Base-by-base conservation (phyloP, 2,797 vertebrate genomes). In the Cossypha niveicapilla region DNA sequence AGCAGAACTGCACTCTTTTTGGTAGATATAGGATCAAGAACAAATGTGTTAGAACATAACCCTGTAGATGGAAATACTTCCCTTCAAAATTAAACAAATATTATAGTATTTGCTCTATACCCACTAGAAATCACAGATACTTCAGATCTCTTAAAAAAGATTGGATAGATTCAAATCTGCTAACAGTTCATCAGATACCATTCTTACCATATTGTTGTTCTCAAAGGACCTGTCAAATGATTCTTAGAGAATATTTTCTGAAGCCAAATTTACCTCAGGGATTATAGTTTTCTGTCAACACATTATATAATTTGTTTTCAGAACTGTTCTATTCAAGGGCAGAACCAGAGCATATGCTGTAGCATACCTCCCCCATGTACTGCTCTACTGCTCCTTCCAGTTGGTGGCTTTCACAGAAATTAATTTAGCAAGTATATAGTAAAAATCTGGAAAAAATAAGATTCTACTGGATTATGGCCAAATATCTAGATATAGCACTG, bases 271-370 rank as follows among this genome's bases (percentile, higher is more conserved):
- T 96, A 94, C 88, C 94, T 90, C 88, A 54, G 86, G 66, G 86
- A 90, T 92, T 96, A 94, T 74, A 95, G 83, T 92, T 96, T 93
- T 93, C 95, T 96, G 92, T 94, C 97, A 96, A 94, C 89, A 93
- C 89, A 92, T 97, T 96, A 97, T 83, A 90, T 97, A 97, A 96
- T 96, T 96, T 95, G 92, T 96, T 96, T 97, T 96, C 93, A 93
- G 90, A 84, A 58, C 66, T 90, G 94, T 94, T 86, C 95, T 95
- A 94, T 92, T 93, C 96, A 97, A 97, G 96, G 95, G 92, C 94
- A 97, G 96, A 91, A 84, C 66, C 72, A 90, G 94, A 97, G 76
- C 95, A 96, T 96, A 96, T 96, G 95, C 74, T 97, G 56, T n/a
- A 93, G 66, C 80, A 53, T 86, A 79, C 92, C 88, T 96, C 94